Evolutionary conservation across 2,888 invertebrate species (phyloP), one percentile per base, ranked within the genome.

Genomic region (Dastarcus helophoroides): DNA sequence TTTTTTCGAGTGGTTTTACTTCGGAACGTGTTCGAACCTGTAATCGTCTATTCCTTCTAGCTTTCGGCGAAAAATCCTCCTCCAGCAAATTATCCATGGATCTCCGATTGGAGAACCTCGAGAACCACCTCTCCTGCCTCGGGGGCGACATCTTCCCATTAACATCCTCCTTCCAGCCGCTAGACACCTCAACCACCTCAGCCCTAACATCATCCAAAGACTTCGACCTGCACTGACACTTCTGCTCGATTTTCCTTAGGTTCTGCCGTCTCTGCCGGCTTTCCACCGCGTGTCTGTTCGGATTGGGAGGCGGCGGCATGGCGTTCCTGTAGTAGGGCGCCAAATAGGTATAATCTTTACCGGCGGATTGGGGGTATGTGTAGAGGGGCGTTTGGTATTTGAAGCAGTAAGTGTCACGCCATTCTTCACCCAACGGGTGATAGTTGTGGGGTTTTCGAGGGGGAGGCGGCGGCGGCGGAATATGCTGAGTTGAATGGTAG

Each of bases 191-290:
- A 48, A 73, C 70, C 26, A 76, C 65, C 35, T 77, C 76, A n/a
- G n/a, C n/a, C 26, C 78, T 67, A 8, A 80, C 76, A 50, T 81
- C 80, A 48, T 81, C 81, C 57, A 81, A 65, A 2, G 80, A 80
- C 32, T 76, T 69, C 9, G 80, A 78, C 26, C 78, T 67, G 52
- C 76, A 76, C 12, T 74, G 71, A 46, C 77, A 76, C 40, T 60
- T 63, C 17, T 63, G 50, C 21, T 46, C 30, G 28, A 44, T 40
- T 5, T 27, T 31, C 12, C 8, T 6, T 6, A 13, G 6, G 5
- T 4, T 6, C 6, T 5, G 7, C 4, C 4, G 14, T 12, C 8
- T 22, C 13, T 19, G 13, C 53, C 42, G 56, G n/a, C n/a, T n/a
- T n/a, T n/a, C n/a, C n/a, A n/a, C n/a, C 19, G 19, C 19, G 3